Evolutionary conservation across 2,113 vertebrate species (phyloP), one percentile per base, ranked within the genome.

Genomic region (Pelecanoides urinatrix): DNA sequence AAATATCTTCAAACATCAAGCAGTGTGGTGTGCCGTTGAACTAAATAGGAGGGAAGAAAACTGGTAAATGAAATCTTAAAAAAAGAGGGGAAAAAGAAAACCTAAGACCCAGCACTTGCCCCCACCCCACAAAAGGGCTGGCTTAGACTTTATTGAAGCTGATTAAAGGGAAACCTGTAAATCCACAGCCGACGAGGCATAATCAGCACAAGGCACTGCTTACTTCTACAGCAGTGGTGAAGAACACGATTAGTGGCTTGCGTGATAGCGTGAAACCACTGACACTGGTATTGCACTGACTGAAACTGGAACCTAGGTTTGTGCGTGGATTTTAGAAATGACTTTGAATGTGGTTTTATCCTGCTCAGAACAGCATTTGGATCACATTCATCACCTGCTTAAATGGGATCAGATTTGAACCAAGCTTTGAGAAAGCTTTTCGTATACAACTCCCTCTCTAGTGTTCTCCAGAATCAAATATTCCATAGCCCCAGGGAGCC

Each of bases 351-450:
- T 20, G 56, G 68, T 49, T 94, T 95, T 84, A 29, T 49, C 49
- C 67, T 71, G 86, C 86, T 96, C 94, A 68, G 59, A 95, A 56
- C 71, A 86, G 62, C 38, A 73, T 40, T 76, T 79, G 89, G 77
- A 87, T 75, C 86, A 27, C 77, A 68, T 91, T 94, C 66, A 85
- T 95, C 94, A 95, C 91, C 77, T 94, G 77, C 49, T 96, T 96
- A 91, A 94, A 89, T 42, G n/a, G 74, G 70, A 89, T 91, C 61
- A 85, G 68, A 47, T 89, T 87, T 58, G 70, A 96, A 66, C 65
- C 77, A 68, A 78, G 86, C 45, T 94, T 94, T 87, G 66, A 94
- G 91, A 92, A 71, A 61, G 7, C 22, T 92, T 94, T 96, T 92
- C 53, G 40, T 21, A 45, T 25, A 62, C 53, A 94, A 11, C 42